phyloP scores from a whole-genome alignment of 2,113 vertebrate genomes.

The Anoplopoma fimbria region DNA sequence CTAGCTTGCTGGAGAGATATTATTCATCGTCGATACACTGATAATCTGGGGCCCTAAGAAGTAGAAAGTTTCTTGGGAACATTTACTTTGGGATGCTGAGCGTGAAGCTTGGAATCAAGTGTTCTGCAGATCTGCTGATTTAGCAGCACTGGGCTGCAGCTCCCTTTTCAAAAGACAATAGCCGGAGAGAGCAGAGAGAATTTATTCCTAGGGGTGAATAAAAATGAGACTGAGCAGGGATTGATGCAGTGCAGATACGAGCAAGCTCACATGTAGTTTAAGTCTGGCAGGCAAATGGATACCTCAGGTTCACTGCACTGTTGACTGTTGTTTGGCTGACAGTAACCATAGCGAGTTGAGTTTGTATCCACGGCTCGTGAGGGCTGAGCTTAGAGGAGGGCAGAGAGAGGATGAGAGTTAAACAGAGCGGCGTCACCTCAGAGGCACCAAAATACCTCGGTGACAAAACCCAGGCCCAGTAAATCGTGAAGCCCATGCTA shows the following conservation, averaged over 20 bases:
- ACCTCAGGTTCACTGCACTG: conserved; percentile 38
- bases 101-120: conserved; percentile 54
- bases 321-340: conserved; percentile 78
- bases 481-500: conserved; percentile 34
- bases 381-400: conserved; percentile 47
- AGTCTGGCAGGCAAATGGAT: conserved; percentile 40
- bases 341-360: conserved; percentile 74
- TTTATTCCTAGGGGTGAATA: conserved; percentile 42
- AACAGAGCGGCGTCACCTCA: conserved; percentile 55
- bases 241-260: conserved; percentile 72
- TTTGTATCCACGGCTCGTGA: conserved; percentile 69
- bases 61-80: conserved; percentile 44
- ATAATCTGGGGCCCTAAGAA: conserved; percentile 26
- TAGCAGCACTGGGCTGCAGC: conserved; percentile 34
- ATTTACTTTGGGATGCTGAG: conserved; percentile 71
- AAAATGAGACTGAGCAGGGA: conserved; percentile 21
- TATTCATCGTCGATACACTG: conserved; percentile 43
- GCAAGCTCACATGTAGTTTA: conserved; percentile 42
- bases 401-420: conserved; percentile 46
- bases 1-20: conserved; percentile 49
- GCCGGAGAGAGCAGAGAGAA: conserved; percentile 27
- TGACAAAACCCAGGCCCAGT: conserved; percentile 56
- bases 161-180: conserved; percentile 68
- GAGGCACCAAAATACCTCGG: conserved; percentile 55
- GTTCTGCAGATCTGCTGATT: conserved; percentile 69